Evolutionary conservation across 1,140 invertebrate genomes (phyloP), one percentile per base, ranked within the genome.

Genomic region (Neodiprion pinetum): DNA sequence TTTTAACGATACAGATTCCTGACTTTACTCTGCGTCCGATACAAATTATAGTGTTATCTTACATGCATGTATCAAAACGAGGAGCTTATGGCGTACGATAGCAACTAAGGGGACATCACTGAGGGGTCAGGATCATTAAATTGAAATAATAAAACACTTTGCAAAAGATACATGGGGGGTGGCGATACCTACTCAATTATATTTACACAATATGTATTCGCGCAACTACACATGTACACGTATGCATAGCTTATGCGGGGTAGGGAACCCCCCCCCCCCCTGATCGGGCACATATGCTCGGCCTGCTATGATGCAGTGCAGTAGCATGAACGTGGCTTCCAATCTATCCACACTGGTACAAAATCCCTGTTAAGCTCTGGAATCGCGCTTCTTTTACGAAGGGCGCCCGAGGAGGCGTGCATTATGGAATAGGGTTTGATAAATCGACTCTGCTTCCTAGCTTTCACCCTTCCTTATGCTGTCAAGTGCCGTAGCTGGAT

Each of bases 111-210:
- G 11, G 11, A 17, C n/a, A 14, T 12, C 53, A 61, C 11, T 17
- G 53, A 17, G 53, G 53, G 53, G 11, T 14, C 9, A 12, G 53
- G 53, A 61, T 61, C 53, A 61, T 61, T 17, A 61, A 61, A 61
- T 61, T 61, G 53, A 61, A 61, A 61, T 61, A 61, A 61, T 61
- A 61, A 14, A 61, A 61, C 53, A 61, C 53, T 61, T 61, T 61
- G 53, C 53, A 14, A 12, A 17, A 11, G 53, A 17, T 61, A 61
- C 53, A 17, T 4, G 53, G 3, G 53, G 53, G 53, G 53, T 61
- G 53, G 53, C 53, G n/a, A 61, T 17, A 14, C 53, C 53, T 12
- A 61, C 11, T 61, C 53, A 61, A 61, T 61, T 61, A 40, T 40
- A 40, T 40, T 40, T 40, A 61, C 53, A 61, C 53, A 61, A 14